These are phyloP conservation scores for Baccha elongata DNA, from an alignment of 2,888 invertebrate genomes.

Conservation along the genomic window DNA sequence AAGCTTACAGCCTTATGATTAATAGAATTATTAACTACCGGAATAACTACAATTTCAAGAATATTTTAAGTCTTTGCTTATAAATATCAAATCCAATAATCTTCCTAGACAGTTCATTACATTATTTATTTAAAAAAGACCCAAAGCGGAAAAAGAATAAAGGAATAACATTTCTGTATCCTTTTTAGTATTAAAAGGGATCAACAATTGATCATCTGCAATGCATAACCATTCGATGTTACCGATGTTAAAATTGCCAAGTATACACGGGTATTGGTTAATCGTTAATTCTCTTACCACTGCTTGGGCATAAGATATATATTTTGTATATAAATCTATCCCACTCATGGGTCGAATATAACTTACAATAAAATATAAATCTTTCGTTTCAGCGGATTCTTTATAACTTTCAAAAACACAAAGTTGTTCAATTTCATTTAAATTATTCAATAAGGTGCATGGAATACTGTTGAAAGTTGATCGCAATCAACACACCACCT, in stretches of 20 bases:
- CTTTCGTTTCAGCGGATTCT: background rate
- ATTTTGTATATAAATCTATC: background rate
- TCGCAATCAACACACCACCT: no score
- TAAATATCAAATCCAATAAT: background rate
- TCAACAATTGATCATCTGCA: background rate
- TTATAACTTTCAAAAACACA: no score
- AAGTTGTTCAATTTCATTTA: no score
- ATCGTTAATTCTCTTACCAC: background rate
- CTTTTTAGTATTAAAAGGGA: background rate
- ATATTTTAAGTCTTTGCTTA: background rate
- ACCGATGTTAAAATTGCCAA: constrained; percentile 4
- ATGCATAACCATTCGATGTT: background rate
- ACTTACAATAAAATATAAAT: constrained; percentile 3
- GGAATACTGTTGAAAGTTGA: no score
- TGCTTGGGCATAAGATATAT: background rate
- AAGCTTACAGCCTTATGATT: background rate
- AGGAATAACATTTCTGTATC: no score
- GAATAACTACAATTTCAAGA: background rate
- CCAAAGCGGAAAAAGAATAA: no score
- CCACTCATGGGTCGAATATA: constrained; percentile 9
- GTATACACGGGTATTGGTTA: background rate
- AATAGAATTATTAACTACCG: background rate
- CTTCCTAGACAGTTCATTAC: background rate
- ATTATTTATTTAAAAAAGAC: no score
- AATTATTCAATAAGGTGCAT: no score